Base-by-base conservation (phyloP, 2,797 vertebrate species). In the Tangara arthus region DNA sequence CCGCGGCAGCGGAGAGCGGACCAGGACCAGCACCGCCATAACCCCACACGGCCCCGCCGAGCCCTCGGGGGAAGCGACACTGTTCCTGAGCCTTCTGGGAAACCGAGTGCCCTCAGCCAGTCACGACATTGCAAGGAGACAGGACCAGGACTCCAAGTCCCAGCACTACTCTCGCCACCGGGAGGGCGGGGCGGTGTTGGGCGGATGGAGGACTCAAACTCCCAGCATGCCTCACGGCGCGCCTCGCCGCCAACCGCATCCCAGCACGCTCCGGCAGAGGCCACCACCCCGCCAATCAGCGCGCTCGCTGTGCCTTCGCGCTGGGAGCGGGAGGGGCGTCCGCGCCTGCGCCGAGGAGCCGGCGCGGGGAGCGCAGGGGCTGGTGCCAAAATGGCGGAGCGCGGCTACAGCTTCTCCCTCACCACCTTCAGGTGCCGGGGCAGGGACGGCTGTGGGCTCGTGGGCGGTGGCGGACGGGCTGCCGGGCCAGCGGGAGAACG, bases 381-480 rank as follows among this genome's bases (percentile, higher is more conserved):
- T 41, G 9, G 27, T 37, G 52, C 39, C 73, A 99, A 98, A 82
- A 99, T 99, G 99, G 99, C 99, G 97, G 99, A 99, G 92, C 98
- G 99, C 17, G 99, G 99, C 4, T 99, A 99, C 91, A 99, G 99
- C 97, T 99, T 99, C 93, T 99, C 99, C 18, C 98, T 99, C 85
- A 99, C 99, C 76, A 99, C 99, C 22, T 99, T 99, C 97, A 99
- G 99, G 99, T 99, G 98, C 94, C 3, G n/a, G 42, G 18, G 59
- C 8, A 2, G 4, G 9, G 8, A 11, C 2, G 6, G 9, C 12
- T 8, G 32, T 4, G 1, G 42, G 46, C 4, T 16, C 1, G 9
- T 22, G 6, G 21, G 32, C 2, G 0, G 27, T 5, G 7, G 22
- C 7, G 24, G 9, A 12, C 13, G 6, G 13, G 20, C 10, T 11